Evolutionary conservation across 2,888 invertebrate species (phyloP), one percentile per base, ranked within the genome.

Genomic region (Diarsia rubi): DNA sequence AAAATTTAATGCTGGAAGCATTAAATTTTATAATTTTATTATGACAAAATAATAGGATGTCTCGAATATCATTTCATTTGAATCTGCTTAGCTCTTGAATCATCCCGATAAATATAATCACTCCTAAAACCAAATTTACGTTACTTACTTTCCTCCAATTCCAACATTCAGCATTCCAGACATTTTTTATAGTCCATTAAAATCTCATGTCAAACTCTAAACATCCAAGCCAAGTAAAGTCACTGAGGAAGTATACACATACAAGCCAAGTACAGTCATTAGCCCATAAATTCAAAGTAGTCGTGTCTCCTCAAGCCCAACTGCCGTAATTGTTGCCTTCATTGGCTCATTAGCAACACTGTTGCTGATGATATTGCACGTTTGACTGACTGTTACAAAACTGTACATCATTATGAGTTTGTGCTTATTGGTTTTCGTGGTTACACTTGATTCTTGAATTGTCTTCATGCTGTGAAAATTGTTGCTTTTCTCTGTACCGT

Each of bases 331-430:
- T 57, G 67, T 65, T 57, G 75, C 68, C 59, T 84, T 63, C 70
- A 73, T 67, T 60, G 37, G 24, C 68, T 63, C 65, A 76, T 82
- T 81, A 73, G 60, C 82, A 71, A 85, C 78, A 73, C 47, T 66
- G 78, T 85, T 66, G 67, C 72, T 54, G 70, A 69, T 69, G 59
- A 68, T 79, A 79, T 60, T 54, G 66, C 49, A 49, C 44, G 57
- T 64, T 69, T 80, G 31, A 42, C 47, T 70, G n/a, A 64, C 59
- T 63, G 47, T 64, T 60, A 52, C 73, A 60, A 60, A 44, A 69
- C 57, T 69, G 65, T 66, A 47, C 47, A 67, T 73, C 16, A 69
- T 69, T 57, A 24, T 83, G 44, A 62, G 27, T 16, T 21, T 14
- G 14, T 31, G 60, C 79, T 83, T 45, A 69, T 57, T 62, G 37